Conservation (phyloP, 2,888 invertebrate genomes). For the Agriopis leucophaearia region DNA sequence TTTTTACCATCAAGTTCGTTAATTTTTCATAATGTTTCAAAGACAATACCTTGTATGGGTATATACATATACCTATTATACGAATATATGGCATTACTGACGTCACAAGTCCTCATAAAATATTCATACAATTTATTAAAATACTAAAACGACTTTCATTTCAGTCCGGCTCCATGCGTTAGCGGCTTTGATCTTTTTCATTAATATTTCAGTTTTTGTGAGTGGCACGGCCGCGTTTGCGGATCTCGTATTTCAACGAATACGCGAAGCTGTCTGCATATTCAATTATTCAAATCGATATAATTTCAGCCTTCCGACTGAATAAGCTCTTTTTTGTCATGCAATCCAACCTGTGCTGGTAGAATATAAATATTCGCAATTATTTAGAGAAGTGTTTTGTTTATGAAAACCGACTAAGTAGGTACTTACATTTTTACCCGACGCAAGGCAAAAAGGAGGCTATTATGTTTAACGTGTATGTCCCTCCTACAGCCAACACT, state of each 20-base stretch:
- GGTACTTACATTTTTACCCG: too few relatives aligned
- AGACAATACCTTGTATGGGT: neutral
- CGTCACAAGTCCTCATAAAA: constrained; percentile 16
- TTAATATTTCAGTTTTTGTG: constrained; percentile 39
- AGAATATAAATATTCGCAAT: neutral
- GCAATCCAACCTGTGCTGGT: neutral
- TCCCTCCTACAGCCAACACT: too few relatives aligned
- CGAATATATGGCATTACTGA: neutral
- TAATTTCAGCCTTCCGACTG: constrained; percentile 10
- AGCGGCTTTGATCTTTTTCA: constrained; percentile 37
- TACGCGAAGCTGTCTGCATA: constrained; percentile 18
- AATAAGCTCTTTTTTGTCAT: constrained; percentile 2
- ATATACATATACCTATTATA: neutral
- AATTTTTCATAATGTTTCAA: neutral
- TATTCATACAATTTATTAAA: constrained; percentile 20
- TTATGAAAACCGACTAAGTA: too few relatives aligned
- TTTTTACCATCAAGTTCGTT: too few relatives aligned
- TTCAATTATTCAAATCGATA: constrained; percentile 23
- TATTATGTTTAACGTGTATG: too few relatives aligned
- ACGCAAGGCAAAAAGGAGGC: too few relatives aligned
- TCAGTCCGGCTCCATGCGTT: constrained; percentile 31
- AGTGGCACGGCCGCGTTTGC: constrained; percentile 13
- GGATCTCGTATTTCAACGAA: constrained; percentile 16
- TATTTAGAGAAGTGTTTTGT: neutral
- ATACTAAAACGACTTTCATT: constrained; percentile 44